phyloP scores from a whole-genome alignment of 2,888 invertebrate species.

The Apotomis turbidana region DNA sequence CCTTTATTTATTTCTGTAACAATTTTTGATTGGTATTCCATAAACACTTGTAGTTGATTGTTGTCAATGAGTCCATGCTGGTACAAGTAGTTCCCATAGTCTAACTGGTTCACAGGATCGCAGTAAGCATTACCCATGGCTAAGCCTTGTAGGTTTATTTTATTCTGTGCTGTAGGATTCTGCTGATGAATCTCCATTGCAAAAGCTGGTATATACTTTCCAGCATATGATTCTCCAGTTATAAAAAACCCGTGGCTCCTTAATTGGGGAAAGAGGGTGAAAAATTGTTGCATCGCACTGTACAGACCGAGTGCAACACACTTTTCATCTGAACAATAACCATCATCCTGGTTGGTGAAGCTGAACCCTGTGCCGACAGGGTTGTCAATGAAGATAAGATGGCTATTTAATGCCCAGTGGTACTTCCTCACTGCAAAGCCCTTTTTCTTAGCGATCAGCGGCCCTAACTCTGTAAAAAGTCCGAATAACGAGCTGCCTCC shows the following conservation, averaged over 20 bases:
- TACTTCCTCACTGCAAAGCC: constrained; percentile 71
- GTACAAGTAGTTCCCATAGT: constrained; percentile 79
- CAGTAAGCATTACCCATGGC: constrained; percentile 81
- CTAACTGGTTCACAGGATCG: constrained; percentile 78
- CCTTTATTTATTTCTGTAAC: constrained; percentile 83
- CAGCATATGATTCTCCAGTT: constrained; percentile 86
- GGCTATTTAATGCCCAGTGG: constrained; percentile 84
- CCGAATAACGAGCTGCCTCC: constrained; percentile 83
- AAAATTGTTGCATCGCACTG: constrained; percentile 82
- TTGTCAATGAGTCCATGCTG: constrained; percentile 82
- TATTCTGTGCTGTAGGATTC: constrained; percentile 58
- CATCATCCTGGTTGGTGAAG: constrained; percentile 80
- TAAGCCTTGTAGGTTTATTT: constrained; percentile 81
- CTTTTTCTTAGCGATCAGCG: constrained; percentile 72
- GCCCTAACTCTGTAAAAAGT: constrained; percentile 85
- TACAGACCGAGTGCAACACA: constrained; percentile 83
- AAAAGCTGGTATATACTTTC: constrained; percentile 80
- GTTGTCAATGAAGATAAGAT: constrained; percentile 86
- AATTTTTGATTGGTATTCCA: constrained; percentile 83
- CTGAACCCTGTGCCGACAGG: constrained; percentile 87
- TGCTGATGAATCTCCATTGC: constrained; percentile 79
- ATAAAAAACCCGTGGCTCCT: constrained; percentile 82
- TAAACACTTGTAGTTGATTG: constrained; percentile 82
- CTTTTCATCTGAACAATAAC: constrained; percentile 81
- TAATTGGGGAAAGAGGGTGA: constrained; percentile 82